These are phyloP conservation scores for Tenthredo mesomela DNA, from an alignment of 2,888 invertebrate genomes.

Conservation along the genomic window DNA sequence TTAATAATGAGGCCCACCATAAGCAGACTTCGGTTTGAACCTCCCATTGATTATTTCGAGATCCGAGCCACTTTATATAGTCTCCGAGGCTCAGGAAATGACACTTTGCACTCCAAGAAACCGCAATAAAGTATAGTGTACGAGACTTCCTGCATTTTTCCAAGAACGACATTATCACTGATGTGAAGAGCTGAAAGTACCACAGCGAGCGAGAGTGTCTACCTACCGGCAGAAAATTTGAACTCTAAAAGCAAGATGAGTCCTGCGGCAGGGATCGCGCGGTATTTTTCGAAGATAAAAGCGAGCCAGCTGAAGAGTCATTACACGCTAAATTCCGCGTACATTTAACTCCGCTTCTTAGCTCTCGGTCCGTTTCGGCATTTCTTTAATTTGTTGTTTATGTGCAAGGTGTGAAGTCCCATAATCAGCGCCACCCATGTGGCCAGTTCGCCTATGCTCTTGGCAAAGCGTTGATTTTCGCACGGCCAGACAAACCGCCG, in stretches of 20 bases:
- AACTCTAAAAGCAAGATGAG: conserved; percentile 14
- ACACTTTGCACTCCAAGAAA: background rate
- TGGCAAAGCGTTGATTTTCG: conserved; percentile 35
- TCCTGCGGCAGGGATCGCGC: background rate
- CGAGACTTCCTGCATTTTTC: background rate
- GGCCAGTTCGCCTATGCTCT: conserved; percentile 18
- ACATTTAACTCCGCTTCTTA: background rate
- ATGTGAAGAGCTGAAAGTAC: background rate
- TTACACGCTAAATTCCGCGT: conserved; percentile 47
- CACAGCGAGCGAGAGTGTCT: background rate
- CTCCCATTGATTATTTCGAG: background rate
- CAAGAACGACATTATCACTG: background rate
- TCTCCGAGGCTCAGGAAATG: background rate
- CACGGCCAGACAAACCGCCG: conserved; percentile 3
- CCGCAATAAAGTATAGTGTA: background rate
- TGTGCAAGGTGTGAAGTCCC: conserved; percentile 51
- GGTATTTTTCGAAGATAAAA: conserved; percentile 42
- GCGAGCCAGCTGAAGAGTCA: conserved; percentile 36
- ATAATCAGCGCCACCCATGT: conserved; percentile 48
- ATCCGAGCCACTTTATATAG: background rate
- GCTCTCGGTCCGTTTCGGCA: conserved; percentile 32
- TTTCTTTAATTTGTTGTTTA: conserved; percentile 50
- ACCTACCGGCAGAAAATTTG: background rate
- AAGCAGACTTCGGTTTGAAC: background rate
- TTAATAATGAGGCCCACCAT: background rate